These are phyloP conservation scores for Cryptus armator DNA, from an alignment of 2,888 invertebrate genomes.

Conservation along the genomic window DNA sequence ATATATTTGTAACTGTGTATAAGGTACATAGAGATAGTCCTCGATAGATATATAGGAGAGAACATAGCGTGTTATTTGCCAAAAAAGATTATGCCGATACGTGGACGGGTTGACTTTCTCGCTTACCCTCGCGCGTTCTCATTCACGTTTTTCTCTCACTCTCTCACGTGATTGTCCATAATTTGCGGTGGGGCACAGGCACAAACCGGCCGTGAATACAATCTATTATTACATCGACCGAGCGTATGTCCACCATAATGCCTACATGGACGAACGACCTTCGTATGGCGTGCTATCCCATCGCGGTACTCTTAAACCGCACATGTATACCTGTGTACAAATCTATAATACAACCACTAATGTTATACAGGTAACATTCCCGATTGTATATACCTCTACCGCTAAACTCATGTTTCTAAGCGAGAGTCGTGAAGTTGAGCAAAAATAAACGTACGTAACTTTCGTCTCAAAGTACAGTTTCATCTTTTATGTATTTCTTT, in stretches of 20 bases:
- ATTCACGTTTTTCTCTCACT: slow-evolving; percentile 43
- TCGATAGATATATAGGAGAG: slow-evolving; percentile 36
- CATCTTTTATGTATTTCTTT: too few species aligned
- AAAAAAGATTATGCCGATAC: slow-evolving; percentile 76
- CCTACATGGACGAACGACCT: slow-evolving; percentile 54
- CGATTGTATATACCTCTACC: not conserved
- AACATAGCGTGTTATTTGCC: slow-evolving; percentile 76
- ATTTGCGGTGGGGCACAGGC: slow-evolving; percentile 73
- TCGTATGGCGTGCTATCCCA: slow-evolving; percentile 46
- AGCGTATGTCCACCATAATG: slow-evolving; percentile 69
- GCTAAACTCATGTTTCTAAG: too few species aligned
- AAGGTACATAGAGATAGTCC: slow-evolving; percentile 8
- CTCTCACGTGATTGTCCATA: slow-evolving; percentile 74
- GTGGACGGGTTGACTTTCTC: slow-evolving; percentile 37
- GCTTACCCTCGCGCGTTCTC: slow-evolving; percentile 14
- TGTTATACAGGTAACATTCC: slow-evolving; percentile 4
- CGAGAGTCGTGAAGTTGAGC: too few species aligned
- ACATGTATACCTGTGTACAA: not conserved
- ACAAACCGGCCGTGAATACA: slow-evolving; percentile 72
- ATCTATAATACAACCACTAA: slow-evolving; percentile 12
- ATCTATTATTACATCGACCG: slow-evolving; percentile 79
- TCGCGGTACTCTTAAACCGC: not conserved
- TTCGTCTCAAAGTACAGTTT: too few species aligned
- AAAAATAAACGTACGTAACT: too few species aligned
- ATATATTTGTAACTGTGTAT: not conserved